Evolutionary conservation across 2,113 vertebrate genomes (phyloP).

Genomic region (Pelvicachromis taeniatus): DNA sequence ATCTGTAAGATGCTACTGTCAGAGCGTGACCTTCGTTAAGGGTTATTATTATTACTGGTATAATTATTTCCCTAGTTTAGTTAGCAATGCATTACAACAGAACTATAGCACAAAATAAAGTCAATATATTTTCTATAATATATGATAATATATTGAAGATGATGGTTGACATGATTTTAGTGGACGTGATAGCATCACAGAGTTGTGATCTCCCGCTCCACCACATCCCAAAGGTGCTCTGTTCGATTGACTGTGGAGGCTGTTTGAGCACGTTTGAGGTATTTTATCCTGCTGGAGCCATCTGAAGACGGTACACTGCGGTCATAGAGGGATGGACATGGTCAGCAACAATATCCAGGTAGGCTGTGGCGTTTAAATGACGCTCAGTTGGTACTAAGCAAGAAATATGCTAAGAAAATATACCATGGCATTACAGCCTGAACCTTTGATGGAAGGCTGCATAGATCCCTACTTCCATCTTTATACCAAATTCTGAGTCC

Average conservation of each 20-base stretch:
- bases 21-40: neutral
- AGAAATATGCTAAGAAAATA: neutral
- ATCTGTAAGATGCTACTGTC: neutral
- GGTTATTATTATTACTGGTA: neutral
- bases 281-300: neutral
- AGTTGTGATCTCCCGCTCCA: neutral
- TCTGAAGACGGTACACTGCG: neutral
- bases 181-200: neutral
- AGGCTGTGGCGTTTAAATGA: neutral
- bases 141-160: neutral
- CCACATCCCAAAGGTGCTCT: neutral
- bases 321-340: neutral
- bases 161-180: neutral
- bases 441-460: neutral
- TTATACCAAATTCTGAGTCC: neutral
- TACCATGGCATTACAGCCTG: neutral
- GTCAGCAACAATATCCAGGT: neutral
- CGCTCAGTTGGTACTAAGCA: neutral
- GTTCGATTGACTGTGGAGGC: neutral
- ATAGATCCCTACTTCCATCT: neutral
- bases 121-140: neutral
- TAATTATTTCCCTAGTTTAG: neutral
- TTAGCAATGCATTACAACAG: neutral
- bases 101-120: neutral
- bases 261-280: neutral